Evolutionary conservation across 1,140 invertebrate species (phyloP).

Genomic region (Periplaneta americana): DNA sequence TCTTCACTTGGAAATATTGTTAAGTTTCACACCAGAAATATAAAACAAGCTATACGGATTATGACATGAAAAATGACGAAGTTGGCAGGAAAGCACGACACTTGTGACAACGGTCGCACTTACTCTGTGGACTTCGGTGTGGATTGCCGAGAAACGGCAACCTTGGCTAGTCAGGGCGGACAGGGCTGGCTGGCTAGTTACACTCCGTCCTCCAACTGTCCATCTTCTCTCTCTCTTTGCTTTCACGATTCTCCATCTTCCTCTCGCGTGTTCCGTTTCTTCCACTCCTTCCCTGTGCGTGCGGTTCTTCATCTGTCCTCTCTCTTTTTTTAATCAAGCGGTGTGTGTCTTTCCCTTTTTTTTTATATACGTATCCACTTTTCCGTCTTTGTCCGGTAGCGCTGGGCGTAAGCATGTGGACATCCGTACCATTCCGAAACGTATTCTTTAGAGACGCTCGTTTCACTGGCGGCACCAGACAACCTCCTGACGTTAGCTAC

Average conservation of each 20-base stretch:
- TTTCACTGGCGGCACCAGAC: not conserved
- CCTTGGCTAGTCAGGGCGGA: not conserved
- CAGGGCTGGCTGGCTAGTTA: not conserved
- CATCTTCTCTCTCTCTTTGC: not conserved
- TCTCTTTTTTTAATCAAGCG: not conserved
- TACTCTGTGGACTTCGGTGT: no score
- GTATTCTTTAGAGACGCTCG: not conserved
- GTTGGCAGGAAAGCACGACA: no score
- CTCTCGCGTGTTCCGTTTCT: not conserved
- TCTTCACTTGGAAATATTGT: no score
- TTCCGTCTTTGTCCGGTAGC: not conserved
- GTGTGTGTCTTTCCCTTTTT: not conserved
- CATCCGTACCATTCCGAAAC: no score
- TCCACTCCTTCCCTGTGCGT: not conserved
- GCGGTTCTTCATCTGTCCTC: not conserved
- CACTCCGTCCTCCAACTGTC: not conserved
- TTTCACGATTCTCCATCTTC: not conserved
- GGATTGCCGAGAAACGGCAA: not conserved
- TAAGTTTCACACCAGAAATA: no score
- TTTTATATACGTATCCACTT: no score
- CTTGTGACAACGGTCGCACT: no score
- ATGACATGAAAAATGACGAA: no score
- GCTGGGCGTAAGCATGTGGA: not conserved
- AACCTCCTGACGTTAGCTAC: no score
- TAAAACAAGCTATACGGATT: no score